These are phyloP conservation scores for Podarcis lilfordi DNA, from an alignment of 2,797 vertebrate genomes.

Conservation along the genomic window DNA sequence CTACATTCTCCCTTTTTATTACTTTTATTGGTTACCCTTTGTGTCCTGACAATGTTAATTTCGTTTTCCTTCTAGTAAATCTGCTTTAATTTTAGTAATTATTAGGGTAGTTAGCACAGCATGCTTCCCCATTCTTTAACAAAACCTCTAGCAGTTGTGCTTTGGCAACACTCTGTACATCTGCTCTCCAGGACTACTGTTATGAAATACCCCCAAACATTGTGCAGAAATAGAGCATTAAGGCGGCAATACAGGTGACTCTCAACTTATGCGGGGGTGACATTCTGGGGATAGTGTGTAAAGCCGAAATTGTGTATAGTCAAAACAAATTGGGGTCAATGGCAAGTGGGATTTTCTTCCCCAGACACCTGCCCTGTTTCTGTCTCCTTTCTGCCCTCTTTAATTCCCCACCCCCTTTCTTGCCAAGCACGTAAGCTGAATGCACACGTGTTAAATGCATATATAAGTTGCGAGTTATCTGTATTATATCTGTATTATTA, in stretches of 20 bases:
- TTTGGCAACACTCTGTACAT: rapidly evolving
- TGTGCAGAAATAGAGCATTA: neutral
- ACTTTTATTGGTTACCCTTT: slow-evolving; percentile 53
- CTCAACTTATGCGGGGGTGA: too few species aligned
- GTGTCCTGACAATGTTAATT: slow-evolving; percentile 52
- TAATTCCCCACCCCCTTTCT: too few species aligned
- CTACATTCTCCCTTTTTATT: slow-evolving; percentile 48
- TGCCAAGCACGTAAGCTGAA: too few species aligned
- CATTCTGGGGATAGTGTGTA: too few species aligned
- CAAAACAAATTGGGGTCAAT: too few species aligned
- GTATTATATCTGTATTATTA: too few species aligned
- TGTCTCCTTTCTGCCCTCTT: too few species aligned
- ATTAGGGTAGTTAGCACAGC: slow-evolving; percentile 28
- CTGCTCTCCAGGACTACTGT: rapidly evolving
- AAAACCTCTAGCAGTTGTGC: neutral
- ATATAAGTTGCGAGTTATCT: too few species aligned
- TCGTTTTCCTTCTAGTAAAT: slow-evolving; percentile 35
- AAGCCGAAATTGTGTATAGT: too few species aligned
- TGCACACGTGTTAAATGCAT: too few species aligned
- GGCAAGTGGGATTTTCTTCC: too few species aligned
- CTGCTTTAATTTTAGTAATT: slow-evolving; percentile 5
- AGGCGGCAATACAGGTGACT: neutral
- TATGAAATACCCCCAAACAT: neutral
- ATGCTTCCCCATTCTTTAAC: neutral
- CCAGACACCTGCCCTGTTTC: too few species aligned